Evolutionary conservation across 2,888 invertebrate genomes (phyloP).

Genomic region (Pogonocherus hispidulus): DNA sequence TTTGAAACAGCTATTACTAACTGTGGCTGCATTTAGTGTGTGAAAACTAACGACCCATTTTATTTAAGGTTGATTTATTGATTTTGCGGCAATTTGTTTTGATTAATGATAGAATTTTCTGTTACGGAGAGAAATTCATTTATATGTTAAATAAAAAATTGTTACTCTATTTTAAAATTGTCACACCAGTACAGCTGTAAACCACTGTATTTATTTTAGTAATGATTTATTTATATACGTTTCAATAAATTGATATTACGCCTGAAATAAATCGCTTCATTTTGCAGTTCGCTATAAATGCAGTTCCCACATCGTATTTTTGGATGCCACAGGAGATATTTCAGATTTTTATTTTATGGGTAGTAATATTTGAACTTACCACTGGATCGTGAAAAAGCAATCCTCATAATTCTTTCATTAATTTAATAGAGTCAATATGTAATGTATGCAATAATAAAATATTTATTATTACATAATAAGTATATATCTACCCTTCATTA

Average conservation of each 20-base stretch:
- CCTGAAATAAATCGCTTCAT: background rate
- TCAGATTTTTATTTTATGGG: too few species aligned
- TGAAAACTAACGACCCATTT: conserved; percentile 33
- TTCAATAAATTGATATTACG: background rate
- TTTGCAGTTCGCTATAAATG: too few species aligned
- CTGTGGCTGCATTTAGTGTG: conserved; percentile 16
- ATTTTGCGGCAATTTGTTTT: conserved; percentile 36
- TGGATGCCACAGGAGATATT: too few species aligned
- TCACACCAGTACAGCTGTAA: background rate
- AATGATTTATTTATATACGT: background rate
- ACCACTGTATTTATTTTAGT: background rate
- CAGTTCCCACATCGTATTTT: too few species aligned
- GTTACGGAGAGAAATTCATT: conserved; percentile 25
- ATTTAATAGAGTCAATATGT: too few species aligned
- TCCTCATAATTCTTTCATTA: too few species aligned
- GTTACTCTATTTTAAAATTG: conserved; percentile 14
- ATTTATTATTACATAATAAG: too few species aligned
- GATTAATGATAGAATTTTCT: conserved; percentile 31
- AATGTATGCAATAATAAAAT: too few species aligned
- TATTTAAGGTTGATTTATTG: conserved; percentile 40
- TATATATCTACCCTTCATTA: too few species aligned
- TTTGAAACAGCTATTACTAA: conserved; percentile 3
- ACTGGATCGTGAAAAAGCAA: too few species aligned
- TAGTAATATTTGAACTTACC: too few species aligned
- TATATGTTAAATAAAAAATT: conserved; percentile 18